These are phyloP conservation scores for Masnerella sp. DNA, from an alignment of 2,888 invertebrate species.

Conservation along the genomic window DNA sequence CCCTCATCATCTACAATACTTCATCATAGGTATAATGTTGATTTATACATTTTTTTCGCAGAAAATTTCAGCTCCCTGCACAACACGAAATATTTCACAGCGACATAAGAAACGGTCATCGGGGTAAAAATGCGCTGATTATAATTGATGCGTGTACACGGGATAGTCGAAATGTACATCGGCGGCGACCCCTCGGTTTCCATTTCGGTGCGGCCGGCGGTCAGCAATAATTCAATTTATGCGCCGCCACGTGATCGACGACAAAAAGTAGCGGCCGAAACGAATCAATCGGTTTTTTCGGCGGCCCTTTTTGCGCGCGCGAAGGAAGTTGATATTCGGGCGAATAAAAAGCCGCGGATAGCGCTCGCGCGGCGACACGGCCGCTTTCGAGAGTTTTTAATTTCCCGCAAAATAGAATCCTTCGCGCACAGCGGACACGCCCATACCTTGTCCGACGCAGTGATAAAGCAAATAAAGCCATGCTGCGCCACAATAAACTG, in stretches of 20 bases:
- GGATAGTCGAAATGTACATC: constrained; percentile 3
- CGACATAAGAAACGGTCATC: not conserved
- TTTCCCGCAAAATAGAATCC: constrained; percentile 73
- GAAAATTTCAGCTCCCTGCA: too few relatives aligned
- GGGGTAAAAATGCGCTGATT: not conserved
- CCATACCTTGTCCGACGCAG: constrained; percentile 74
- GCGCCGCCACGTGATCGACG: constrained; percentile 11
- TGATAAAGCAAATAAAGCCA: constrained; percentile 76
- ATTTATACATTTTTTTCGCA: too few relatives aligned
- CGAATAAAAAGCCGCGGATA: constrained; percentile 33
- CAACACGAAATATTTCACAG: too few relatives aligned
- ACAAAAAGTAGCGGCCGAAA: constrained; percentile 16
- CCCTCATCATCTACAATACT: too few relatives aligned
- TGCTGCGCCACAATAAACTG: constrained; percentile 75
- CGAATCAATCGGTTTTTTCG: constrained; percentile 37
- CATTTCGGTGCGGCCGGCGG: constrained; percentile 3
- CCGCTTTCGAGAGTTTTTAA: constrained; percentile 69
- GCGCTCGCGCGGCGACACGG: constrained; percentile 14
- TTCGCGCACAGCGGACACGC: constrained; percentile 70
- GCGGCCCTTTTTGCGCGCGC: constrained; percentile 17
- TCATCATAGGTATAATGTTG: too few relatives aligned
- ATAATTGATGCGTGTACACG: constrained; percentile 13
- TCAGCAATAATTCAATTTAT: constrained; percentile 31
- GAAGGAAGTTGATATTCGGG: constrained; percentile 31
- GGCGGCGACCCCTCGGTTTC: constrained; percentile 7